Evolutionary conservation across 53 echinoderm and acorn worm species (phyloP), one percentile per base, ranked within the genome.

Genomic region (Crossaster papposus): DNA sequence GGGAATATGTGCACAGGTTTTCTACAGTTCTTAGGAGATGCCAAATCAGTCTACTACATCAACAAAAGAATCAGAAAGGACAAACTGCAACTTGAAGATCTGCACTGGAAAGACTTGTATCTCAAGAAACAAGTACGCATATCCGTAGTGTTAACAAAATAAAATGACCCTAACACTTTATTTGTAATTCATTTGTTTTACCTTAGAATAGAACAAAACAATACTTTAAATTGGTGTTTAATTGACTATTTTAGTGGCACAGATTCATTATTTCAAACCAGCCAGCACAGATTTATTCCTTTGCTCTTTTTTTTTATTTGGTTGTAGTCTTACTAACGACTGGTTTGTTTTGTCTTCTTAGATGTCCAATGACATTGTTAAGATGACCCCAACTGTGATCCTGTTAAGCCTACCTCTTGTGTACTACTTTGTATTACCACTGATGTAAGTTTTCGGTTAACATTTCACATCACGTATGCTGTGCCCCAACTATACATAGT

Each of bases 21-120:
- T 15, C 63, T 58, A 3, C 58, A 77, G 77, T 87, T 87, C 28
- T 54, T 51, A 31, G 77, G 52, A 11, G 94, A 96, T 83, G 87
- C 91, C 23, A 94, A 91, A 26, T 81, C 83, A n/a, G 93, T 91
- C 28, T 94, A 94, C 51, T 78, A 87, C 51, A 73, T 94, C 68
- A 93, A 91, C 68, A 86, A 74, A 53, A 89, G 84, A 54, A 90
- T 96, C 72, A 89, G 88, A 65, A 89, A 82, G 51, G 90, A 91
- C 26, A 90, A 94, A 26, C 87, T 96, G 14, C 78, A 90, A 54
- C 83, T 96, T 72, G 35, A 73, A 79, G 96, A 96, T 58, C 64
- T 96, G 31, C 77, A 91, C 33, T 96, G 96, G 96, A 94, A 87
- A 79, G 96, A 96, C 51, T 82, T 96, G 8, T 91, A 94, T 90